Percentiles rank a stretch among this genome's conserved stretches.
Evolutionary conservation across 2,888 invertebrate genomes (phyloP).

Genomic region (Pomacea canaliculata): DNA sequence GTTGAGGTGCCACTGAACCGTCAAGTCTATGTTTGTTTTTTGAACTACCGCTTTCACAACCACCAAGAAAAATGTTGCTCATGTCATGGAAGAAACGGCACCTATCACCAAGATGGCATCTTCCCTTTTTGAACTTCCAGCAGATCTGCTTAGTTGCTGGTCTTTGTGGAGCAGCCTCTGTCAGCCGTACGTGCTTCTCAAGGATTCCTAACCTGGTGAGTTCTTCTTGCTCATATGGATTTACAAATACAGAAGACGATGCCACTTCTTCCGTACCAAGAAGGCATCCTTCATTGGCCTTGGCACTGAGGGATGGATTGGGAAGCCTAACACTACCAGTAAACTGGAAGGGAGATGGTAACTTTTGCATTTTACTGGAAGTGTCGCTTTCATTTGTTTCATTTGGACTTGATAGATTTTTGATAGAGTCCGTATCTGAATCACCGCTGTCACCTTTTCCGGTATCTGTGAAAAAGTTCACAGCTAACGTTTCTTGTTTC

Average conservation of each 20-base stretch:
- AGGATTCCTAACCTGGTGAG: slow-evolving; percentile 86
- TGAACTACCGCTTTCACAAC: not conserved
- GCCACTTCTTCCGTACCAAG: not conserved
- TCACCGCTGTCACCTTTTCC: slow-evolving; percentile 1
- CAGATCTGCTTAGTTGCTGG: slow-evolving; percentile 83
- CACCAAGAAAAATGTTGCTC: slow-evolving; percentile 23
- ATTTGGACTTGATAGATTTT: not conserved
- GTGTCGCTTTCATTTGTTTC: not conserved
- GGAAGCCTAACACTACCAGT: slow-evolving; percentile 26
- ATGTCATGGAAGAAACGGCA: slow-evolving; percentile 87
- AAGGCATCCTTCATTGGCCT: not conserved
- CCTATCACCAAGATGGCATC: slow-evolving; percentile 90
- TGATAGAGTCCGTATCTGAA: not conserved
- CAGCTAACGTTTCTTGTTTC: not conserved
- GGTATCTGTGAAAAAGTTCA: slow-evolving; percentile 5
- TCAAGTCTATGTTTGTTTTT: not conserved
- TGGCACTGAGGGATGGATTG: slow-evolving; percentile 13
- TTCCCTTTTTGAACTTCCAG: slow-evolving; percentile 92
- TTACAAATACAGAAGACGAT: slow-evolving; percentile 81
- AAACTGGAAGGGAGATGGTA: not conserved
- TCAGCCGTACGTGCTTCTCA: slow-evolving; percentile 94
- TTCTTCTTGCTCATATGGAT: slow-evolving; percentile 88
- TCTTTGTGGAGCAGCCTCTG: slow-evolving; percentile 73
- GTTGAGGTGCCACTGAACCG: not conserved
- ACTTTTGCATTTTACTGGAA: not conserved